Base-by-base conservation (phyloP, 2,797 vertebrate genomes). In the Buphagus erythrorhynchus region DNA sequence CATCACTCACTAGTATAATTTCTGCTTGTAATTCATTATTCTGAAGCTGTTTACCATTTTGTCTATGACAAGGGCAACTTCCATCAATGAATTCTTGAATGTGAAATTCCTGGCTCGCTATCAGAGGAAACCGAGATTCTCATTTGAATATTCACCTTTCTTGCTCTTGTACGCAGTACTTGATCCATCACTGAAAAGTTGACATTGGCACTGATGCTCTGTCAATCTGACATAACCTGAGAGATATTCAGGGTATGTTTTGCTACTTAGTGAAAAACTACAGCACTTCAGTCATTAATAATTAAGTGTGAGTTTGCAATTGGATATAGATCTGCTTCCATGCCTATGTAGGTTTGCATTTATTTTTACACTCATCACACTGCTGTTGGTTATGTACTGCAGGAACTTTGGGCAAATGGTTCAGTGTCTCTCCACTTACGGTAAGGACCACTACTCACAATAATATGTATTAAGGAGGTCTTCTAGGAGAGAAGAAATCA, bases 21-120 rank as follows among this genome's bases (percentile, higher is more conserved):
- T 83, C 75, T 75, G 81, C 72, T 89, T 92, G 68, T 77, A 95
- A 83, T 93, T 95, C 65, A 80, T 96, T 95, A 80, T 94, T 95
- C 84, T 80, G 82, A 96, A 90, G 76, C 89, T 91, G 65, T 88
- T 96, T 78, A 83, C 58, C 24, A 33, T 91, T 91, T 94, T 74
- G 36, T 57, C 48, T 63, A 40, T 45, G 75, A 86, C 91, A 89
- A 94, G 93, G 91, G 74, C 80, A 93, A 69, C 75, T 88, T 86
- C 49, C 58, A 62, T 88, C 91, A 90, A 35, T 76, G 78, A 48
- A 29, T 54, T 75, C 43, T 28, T 73, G 62, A 55, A 66, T 51
- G 54, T 67, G 63, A 79, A 90, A 91, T 79, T 90, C 26, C 58
- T 76, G 71, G 45, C 73, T 89, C 11, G 3, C 71, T 87, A 74